These are phyloP conservation scores for Mystacornis crossleyi DNA, from an alignment of 2,113 vertebrate genomes.

Conservation along the genomic window DNA sequence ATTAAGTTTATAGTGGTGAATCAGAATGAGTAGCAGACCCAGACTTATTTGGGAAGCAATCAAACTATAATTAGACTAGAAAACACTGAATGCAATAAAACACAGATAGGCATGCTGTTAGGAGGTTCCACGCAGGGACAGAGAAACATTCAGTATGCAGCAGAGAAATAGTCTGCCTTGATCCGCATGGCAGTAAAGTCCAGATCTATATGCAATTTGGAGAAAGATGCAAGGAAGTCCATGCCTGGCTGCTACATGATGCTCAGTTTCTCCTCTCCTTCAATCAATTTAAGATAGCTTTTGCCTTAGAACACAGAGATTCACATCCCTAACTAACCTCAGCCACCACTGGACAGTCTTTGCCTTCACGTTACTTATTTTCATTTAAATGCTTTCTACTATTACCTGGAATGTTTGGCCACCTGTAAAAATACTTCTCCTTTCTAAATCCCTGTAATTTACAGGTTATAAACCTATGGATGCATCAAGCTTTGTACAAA, in stretches of 20 bases:
- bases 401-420: not conserved
- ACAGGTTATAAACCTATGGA: not conserved
- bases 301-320: not conserved
- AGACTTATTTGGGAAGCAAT: conserved; percentile 6
- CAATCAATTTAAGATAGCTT: not conserved
- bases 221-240: not conserved
- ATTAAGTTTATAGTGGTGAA: conserved; percentile 27
- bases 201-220: not conserved
- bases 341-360: not conserved
- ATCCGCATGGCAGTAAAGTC: not conserved
- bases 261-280: not conserved
- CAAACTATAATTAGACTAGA: not conserved
- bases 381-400: not conserved
- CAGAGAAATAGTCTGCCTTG: not conserved
- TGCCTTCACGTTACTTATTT: not conserved
- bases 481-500: not conserved
- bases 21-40: conserved; percentile 14
- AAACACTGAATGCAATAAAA: not conserved
- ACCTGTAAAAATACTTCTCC: not conserved
- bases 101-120: not conserved
- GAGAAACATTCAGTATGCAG: not conserved
- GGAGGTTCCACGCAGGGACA: not conserved
- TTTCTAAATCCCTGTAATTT: not conserved
- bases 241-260: not conserved
- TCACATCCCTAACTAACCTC: not conserved